Evolutionary conservation across 2,888 invertebrate species (phyloP), one percentile per base, ranked within the genome.

Genomic region (Drosophila prostipennis): DNA sequence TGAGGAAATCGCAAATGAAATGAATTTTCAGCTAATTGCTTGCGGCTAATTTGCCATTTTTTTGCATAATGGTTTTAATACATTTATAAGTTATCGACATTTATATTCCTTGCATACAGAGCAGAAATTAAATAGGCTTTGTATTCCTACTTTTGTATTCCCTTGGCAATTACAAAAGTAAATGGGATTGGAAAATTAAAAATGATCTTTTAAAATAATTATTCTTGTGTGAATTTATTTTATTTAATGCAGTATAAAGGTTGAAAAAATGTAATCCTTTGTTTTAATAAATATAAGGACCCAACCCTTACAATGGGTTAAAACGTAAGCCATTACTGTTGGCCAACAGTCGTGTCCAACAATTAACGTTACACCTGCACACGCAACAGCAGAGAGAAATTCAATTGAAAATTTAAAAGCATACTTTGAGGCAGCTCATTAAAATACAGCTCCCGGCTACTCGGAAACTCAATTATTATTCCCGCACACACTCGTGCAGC

Each of bases 341-440:
- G 29, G 11, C 3, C 3, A 3, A 70, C 70, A 55, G 61, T 69
- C 19, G 14, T 13, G 36, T 52, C 26, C 19, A 13, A 3, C 2
- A 11, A 39, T 42, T 6, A 37, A 8, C 7, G 26, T 8, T 3
- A 13, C 54, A 34, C 23, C 42, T 19, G 26, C 26, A 8, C 8
- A 13, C 10, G 13, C 13, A 19, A 46, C 46, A 19, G 36, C 19
- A 46, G 8, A 36, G 51, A 14, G 14, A 43, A 29, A 8, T 3
- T 14, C 0, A 42, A 14, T n/a, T 6, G 13, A 11, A 13, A 51
- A 26, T 45, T 58, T 32, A n/a, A 34, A 13, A 49, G 80, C 80
- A 82, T 72, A 56, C 83, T 80, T 78, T 55, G 6, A 36, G 76
- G 80, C 77, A 36, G 53, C 8, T n/a, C 6, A 6, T 0, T 34